Percentiles rank a stretch among this genome's conserved stretches.
These are phyloP conservation scores for Nerophis ophidion DNA, from an alignment of 2,113 vertebrate genomes.

Conservation along the genomic window DNA sequence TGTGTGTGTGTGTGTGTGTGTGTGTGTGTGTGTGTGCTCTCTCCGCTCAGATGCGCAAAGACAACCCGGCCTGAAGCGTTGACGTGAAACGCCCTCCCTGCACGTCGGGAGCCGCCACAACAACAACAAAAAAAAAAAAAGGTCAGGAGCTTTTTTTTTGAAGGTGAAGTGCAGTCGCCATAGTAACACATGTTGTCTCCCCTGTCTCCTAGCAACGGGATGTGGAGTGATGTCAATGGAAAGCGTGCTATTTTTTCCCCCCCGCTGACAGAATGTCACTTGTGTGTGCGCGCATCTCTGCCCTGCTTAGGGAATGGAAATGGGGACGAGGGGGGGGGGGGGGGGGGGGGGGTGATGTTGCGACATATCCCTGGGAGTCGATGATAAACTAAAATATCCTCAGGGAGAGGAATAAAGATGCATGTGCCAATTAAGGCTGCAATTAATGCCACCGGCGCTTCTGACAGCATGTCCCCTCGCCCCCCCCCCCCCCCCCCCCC, in stretches of 20 bases:
- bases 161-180: conserved; percentile 77
- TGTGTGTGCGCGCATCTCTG: conserved; percentile 8
- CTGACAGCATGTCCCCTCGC: conserved; percentile 10
- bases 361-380: conserved; percentile 30
- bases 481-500: too few species aligned
- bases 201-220: conserved; percentile 73
- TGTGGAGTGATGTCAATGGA: conserved; percentile 76
- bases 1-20: too few species aligned
- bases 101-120: not conserved
- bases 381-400: conserved; percentile 43
- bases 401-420: conserved; percentile 26
- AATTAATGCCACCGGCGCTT: conserved; percentile 23
- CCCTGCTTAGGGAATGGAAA: conserved; percentile 29
- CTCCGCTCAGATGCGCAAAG: too few species aligned
- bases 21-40: too few species aligned
- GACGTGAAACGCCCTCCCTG: conserved; percentile 36
- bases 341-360: conserved; percentile 8
- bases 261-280: conserved; percentile 61
- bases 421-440: conserved; percentile 40
- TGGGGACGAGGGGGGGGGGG: conserved; percentile 6
- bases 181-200: conserved; percentile 81
- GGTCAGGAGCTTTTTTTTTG: conserved; percentile 63
- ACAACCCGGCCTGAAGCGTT: conserved; percentile 17
- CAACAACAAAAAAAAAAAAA: conserved; percentile 35
- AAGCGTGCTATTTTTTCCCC: conserved; percentile 59